phyloP scores from a whole-genome alignment of 2,888 invertebrate genomes.

The Strigamia transsilvanica region DNA sequence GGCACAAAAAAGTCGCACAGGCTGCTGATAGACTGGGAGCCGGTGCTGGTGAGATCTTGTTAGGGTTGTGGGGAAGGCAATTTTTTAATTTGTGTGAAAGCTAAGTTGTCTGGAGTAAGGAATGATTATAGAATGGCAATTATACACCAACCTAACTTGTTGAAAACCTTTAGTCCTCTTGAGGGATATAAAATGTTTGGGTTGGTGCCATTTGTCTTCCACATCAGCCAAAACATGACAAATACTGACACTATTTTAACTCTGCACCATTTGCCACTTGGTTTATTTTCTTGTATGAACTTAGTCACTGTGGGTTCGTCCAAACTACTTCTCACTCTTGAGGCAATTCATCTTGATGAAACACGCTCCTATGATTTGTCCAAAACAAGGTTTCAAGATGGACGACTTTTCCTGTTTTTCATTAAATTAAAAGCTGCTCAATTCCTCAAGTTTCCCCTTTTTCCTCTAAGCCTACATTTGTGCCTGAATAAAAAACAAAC shows the following conservation, averaged over 20 bases:
- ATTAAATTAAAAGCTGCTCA: constrained; percentile 27
- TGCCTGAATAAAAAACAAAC: neutral
- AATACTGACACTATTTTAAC: constrained; percentile 40
- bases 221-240: constrained; percentile 23
- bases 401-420: constrained; percentile 24
- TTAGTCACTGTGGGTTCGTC: neutral
- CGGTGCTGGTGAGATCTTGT: no score
- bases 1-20: no score
- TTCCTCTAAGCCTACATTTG: neutral
- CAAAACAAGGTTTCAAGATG: constrained; percentile 32
- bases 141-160: neutral
- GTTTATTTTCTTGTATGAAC: neutral
- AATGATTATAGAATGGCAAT: neutral
- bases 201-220: constrained; percentile 12
- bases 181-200: constrained; percentile 1
- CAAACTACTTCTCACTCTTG: constrained; percentile 27
- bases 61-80: no score
- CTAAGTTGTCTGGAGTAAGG: no score
- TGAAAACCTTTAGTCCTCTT: neutral
- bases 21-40: no score
- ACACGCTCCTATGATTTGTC: constrained; percentile 39
- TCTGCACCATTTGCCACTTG: constrained; percentile 10
- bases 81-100: no score
- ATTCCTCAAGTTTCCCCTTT: neutral
- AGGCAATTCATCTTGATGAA: constrained; percentile 37